Percentiles rank a stretch among this genome's conserved stretches.
phyloP scores from a whole-genome alignment of 2,888 invertebrate genomes.

The Bugula neritina region DNA sequence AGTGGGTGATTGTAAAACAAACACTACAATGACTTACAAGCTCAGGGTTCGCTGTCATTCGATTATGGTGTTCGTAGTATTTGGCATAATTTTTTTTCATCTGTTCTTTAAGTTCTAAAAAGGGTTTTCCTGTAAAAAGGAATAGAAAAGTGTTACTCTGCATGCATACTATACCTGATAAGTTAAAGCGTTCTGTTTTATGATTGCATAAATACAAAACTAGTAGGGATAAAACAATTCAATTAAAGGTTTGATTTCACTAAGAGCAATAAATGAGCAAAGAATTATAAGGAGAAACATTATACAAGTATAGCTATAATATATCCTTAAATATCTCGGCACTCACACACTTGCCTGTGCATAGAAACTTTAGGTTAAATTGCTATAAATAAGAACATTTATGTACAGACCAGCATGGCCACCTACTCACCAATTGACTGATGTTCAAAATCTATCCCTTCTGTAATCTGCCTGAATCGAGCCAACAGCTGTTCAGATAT shows the following conservation, averaged over 20 bases:
- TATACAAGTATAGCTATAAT: too few relatives aligned
- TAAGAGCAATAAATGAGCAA: too few relatives aligned
- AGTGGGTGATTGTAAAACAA: too few relatives aligned
- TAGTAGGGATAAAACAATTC: too few relatives aligned
- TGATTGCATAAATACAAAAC: neutral
- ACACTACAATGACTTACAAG: too few relatives aligned
- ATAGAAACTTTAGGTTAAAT: neutral
- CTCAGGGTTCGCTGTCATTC: conserved; percentile 57
- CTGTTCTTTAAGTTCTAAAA: conserved; percentile 56
- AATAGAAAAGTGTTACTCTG: neutral
- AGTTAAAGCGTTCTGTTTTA: too few relatives aligned
- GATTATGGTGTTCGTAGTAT: conserved; percentile 62
- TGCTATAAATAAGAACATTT: neutral
- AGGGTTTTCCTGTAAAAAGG: conserved; percentile 56
- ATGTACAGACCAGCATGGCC: neutral
- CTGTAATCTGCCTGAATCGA: conserved; percentile 47
- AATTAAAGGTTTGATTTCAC: too few relatives aligned
- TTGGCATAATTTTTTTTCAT: conserved; percentile 58
- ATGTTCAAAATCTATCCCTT: conserved; percentile 54
- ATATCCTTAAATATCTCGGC: too few relatives aligned
- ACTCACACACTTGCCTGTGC: too few relatives aligned
- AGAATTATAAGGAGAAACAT: too few relatives aligned
- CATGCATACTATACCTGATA: too few relatives aligned
- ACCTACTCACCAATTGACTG: conserved; percentile 53
- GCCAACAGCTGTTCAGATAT: conserved; percentile 55